Conservation (phyloP, 2,888 invertebrate species). For the Tyria jacobaeae region DNA sequence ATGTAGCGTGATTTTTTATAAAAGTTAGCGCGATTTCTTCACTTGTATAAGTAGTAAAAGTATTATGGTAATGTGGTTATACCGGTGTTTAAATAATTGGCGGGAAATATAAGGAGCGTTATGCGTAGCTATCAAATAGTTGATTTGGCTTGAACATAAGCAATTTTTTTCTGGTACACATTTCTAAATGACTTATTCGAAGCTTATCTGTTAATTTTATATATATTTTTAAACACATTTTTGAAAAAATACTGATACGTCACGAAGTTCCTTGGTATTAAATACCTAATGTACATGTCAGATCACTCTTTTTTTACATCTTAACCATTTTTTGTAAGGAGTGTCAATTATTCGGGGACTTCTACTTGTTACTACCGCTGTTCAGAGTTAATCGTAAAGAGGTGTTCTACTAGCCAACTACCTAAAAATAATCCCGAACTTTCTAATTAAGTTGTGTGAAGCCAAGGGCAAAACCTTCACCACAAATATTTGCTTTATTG, state of each 20-base stretch:
- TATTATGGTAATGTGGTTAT: too few relatives aligned
- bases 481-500: slow-evolving; percentile 9
- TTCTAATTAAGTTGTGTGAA: neutral
- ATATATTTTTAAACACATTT: too few relatives aligned
- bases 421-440: neutral
- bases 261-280: too few relatives aligned
- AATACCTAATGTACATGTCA: too few relatives aligned
- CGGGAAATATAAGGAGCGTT: too few relatives aligned
- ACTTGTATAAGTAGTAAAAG: neutral
- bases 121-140: too few relatives aligned
- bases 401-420: neutral
- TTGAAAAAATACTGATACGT: too few relatives aligned
- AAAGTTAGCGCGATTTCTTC: neutral
- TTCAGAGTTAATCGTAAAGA: neutral
- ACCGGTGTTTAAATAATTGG: too few relatives aligned
- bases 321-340: neutral
- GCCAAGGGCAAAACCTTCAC: neutral
- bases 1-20: neutral
- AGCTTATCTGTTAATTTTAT: too few relatives aligned
- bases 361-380: neutral
- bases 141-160: too few relatives aligned
- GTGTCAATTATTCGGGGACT: neutral
- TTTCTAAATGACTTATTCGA: too few relatives aligned
- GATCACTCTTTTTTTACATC: neutral
- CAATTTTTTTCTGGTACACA: too few relatives aligned